phyloP scores from a whole-genome alignment of 2,888 invertebrate genomes.

The Acanthosepion esculentum region DNA sequence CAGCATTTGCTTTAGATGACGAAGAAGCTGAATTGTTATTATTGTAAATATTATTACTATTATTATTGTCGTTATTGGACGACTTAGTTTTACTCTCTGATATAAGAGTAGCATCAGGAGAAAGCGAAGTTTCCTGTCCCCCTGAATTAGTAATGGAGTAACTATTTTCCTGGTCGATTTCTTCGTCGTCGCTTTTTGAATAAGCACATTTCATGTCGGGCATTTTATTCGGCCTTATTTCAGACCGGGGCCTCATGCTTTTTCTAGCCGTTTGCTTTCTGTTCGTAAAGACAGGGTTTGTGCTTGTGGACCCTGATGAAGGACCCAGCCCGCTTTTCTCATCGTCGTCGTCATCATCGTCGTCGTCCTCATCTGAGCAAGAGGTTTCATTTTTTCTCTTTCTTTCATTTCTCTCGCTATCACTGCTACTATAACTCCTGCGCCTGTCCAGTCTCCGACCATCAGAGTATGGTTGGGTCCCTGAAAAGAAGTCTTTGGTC shows the following conservation, averaged over 20 bases:
- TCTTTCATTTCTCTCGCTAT: not conserved
- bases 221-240: not conserved
- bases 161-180: not conserved
- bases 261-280: constrained; percentile 38
- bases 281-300: not conserved
- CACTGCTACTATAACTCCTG: not conserved
- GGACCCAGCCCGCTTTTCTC: not conserved
- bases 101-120: not conserved
- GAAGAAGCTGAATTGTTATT: not conserved
- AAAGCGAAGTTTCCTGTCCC: not conserved
- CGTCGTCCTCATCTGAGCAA: not conserved
- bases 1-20: not conserved
- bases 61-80: not conserved
- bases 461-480: not conserved
- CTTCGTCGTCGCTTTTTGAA: not conserved
- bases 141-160: not conserved
- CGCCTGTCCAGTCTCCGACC: not conserved
- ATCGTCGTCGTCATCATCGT: not conserved
- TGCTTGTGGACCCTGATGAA: not conserved
- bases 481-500: not conserved
- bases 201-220: not conserved
- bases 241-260: not conserved
- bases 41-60: not conserved
- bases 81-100: not conserved
- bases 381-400: not conserved